These are phyloP conservation scores for Atherinomorus stipes DNA, from an alignment of 2,113 vertebrate species.

Conservation along the genomic window DNA sequence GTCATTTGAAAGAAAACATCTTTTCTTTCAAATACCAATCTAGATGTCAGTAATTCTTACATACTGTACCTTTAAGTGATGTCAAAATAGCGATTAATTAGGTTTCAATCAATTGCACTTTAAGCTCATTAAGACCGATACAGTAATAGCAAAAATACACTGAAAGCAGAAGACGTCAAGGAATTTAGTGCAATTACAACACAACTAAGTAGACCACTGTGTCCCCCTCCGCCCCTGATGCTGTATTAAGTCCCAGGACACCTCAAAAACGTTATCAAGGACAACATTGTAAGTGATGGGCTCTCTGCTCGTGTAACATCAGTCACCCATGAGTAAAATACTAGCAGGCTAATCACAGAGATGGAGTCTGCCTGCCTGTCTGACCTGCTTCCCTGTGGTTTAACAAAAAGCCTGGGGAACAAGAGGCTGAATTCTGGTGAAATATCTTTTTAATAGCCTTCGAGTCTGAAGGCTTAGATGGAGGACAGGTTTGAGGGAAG, in stretches of 20 bases:
- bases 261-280: slow-evolving; percentile 22
- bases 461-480: slow-evolving; percentile 32
- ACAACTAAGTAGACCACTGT: background rate
- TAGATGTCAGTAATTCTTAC: no score
- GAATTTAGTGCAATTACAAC: background rate
- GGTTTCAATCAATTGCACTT: no score
- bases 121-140: no score
- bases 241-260: slow-evolving; percentile 6
- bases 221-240: background rate
- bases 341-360: slow-evolving; percentile 27
- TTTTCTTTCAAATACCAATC: no score
- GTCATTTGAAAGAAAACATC: no score
- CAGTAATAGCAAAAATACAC: no score
- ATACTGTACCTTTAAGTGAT: no score
- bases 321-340: slow-evolving; percentile 35
- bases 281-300: slow-evolving; percentile 2
- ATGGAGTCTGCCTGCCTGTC: slow-evolving; percentile 19
- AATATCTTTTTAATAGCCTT: slow-evolving; percentile 46
- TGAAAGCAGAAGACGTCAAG: background rate
- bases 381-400: slow-evolving; percentile 9
- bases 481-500: slow-evolving; percentile 49
- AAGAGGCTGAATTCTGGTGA: slow-evolving; percentile 25
- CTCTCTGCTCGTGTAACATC: slow-evolving; percentile 21
- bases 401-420: slow-evolving; percentile 35
- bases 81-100: no score